phyloP scores from a whole-genome alignment of 2,113 vertebrate genomes.

The Embiotoca jacksoni region DNA sequence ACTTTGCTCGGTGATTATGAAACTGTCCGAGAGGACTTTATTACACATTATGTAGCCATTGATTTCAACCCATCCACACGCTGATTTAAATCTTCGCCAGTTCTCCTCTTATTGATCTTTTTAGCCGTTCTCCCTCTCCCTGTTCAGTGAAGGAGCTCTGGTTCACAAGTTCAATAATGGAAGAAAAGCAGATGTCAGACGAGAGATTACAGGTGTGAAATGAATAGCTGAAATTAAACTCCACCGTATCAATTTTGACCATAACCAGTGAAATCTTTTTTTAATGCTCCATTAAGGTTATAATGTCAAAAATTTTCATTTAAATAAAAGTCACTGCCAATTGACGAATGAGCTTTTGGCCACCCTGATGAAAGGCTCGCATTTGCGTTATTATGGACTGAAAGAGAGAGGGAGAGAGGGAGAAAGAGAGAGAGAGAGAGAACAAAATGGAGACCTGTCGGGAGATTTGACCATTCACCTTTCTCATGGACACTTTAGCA shows the following conservation, averaged over 20 bases:
- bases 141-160: neutral
- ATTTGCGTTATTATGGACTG: too few species aligned
- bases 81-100: slow-evolving; percentile 65
- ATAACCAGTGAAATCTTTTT: slow-evolving; percentile 12
- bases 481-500: neutral
- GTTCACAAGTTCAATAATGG: neutral
- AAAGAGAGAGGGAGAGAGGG: too few species aligned
- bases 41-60: slow-evolving; percentile 71
- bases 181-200: slow-evolving; percentile 21
- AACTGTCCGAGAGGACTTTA: slow-evolving; percentile 59
- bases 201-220: slow-evolving; percentile 10
- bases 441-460: too few species aligned
- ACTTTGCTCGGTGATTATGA: slow-evolving; percentile 62
- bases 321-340: too few species aligned
- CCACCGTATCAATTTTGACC: slow-evolving; percentile 10
- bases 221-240: neutral
- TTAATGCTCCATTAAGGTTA: neutral
- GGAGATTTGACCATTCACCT: too few species aligned
- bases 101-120: slow-evolving; percentile 67
- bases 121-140: neutral
- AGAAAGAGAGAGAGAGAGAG: too few species aligned
- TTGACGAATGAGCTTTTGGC: too few species aligned
- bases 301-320: too few species aligned
- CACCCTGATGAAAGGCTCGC: too few species aligned
- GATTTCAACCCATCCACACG: slow-evolving; percentile 52